Evolutionary conservation across 1,140 invertebrate genomes (phyloP), one percentile per base, ranked within the genome.

Genomic region (Drosophila grimshawi): DNA sequence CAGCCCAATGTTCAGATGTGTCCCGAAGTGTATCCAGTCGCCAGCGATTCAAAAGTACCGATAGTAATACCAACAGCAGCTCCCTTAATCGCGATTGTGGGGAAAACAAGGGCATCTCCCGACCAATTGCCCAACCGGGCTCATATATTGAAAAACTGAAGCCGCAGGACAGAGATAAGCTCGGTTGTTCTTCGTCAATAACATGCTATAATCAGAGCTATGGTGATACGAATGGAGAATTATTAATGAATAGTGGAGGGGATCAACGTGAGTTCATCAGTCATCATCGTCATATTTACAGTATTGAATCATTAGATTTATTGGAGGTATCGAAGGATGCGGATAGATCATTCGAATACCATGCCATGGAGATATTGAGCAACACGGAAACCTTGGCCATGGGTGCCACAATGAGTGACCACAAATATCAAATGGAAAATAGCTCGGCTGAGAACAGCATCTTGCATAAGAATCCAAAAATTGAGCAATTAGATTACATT

Each of bases 1-100:
- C 80, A 83, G n/a, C 63, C 82, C 71, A 80, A 81, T 65, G 73
- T 82, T 49, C 82, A 86, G 76, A 86, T 82, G 52, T 86, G 82
- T 52, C 82, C 82, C 29, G 77, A 81, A 52, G 74, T 82, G n/a
- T 82, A 86, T 65, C 80, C 82, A 39, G 63, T 73, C 72, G 81
- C 53, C 55, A 77, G 68, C 74, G 79, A 82, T 63, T 66, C 76
- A 86, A 86, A 82, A 29, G 70, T 80, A 3, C 74, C 80, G 71
- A 80, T 80, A 76, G 33, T 82, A 77, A 72, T 82, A 52, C 71
- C 80, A 82, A 72, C 82, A 82, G 71, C 68, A 52, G 68, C 64
- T 71, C 69, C 76, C 55, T 65, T 76, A 48, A 55, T 69, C 56
- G 70, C 74, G 77, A 86, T 53, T 70, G 73, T 72, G 69, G 78